Conservation (phyloP, 2,797 vertebrate species). For the Lemur catta region DNA sequence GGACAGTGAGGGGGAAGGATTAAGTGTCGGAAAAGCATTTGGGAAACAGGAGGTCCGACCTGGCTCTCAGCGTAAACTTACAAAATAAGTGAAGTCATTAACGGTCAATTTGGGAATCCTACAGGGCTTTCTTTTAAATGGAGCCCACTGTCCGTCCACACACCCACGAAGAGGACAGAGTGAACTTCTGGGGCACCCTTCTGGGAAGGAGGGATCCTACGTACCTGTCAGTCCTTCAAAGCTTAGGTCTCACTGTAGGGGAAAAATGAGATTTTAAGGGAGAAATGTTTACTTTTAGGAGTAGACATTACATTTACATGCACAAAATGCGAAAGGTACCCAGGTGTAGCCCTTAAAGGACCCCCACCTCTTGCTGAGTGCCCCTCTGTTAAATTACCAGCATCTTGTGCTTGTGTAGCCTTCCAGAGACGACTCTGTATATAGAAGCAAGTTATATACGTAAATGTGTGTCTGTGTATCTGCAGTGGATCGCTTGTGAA, state of each 20-base stretch:
- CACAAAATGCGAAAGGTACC: neutral
- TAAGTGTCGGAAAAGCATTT: neutral
- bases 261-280: neutral
- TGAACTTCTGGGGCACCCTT: neutral
- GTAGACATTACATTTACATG: neutral
- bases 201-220: neutral
- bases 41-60: neutral
- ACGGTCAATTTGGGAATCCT: neutral
- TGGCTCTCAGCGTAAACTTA: neutral
- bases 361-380: fast-evolving
- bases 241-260: neutral
- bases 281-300: neutral
- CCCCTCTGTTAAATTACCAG: neutral
- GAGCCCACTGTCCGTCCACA: neutral
- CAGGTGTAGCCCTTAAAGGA: neutral
- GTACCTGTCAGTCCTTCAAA: neutral
- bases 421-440: neutral
- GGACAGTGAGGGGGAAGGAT: neutral
- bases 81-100: neutral
- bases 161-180: neutral
- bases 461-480: neutral
- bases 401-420: neutral
- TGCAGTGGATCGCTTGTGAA: neutral
- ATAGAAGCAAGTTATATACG: neutral
- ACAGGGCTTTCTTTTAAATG: neutral